Percentiles rank a stretch among this genome's conserved stretches.
phyloP scores from a whole-genome alignment of 1,140 invertebrate genomes.

The Ceratosolen fusciceps region DNA sequence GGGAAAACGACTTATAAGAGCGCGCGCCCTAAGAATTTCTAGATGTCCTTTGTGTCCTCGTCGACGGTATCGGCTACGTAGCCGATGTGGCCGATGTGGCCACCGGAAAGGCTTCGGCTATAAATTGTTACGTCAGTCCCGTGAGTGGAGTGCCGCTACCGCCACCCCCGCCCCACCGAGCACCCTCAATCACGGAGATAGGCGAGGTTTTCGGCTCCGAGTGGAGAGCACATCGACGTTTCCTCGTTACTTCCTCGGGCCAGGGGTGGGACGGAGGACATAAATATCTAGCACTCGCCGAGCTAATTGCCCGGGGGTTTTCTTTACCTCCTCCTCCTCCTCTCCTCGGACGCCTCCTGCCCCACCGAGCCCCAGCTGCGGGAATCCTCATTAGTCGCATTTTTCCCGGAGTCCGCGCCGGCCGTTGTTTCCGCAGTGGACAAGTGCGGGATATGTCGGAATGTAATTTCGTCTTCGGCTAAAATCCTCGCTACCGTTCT shows the following conservation, averaged over 20 bases:
- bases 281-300: slow-evolving; percentile 17
- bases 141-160: no score
- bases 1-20: not conserved
- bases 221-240: slow-evolving; percentile 15
- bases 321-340: not conserved
- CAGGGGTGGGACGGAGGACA: slow-evolving; percentile 9
- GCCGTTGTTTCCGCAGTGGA: slow-evolving; percentile 26
- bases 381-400: slow-evolving; percentile 48
- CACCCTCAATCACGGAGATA: not conserved
- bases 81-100: not conserved
- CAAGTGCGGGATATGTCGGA: slow-evolving; percentile 38
- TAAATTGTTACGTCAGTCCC: slow-evolving; percentile 31
- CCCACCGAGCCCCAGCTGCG: not conserved
- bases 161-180: not conserved
- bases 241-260: slow-evolving; percentile 1
- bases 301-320: slow-evolving; percentile 41
- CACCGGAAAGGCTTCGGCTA: slow-evolving; percentile 27
- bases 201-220: slow-evolving; percentile 32
- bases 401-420: slow-evolving; percentile 1
- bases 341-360: not conserved
- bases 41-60: slow-evolving; percentile 30
- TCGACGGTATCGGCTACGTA: no score
- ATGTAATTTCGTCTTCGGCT: slow-evolving; percentile 46
- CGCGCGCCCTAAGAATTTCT: slow-evolving; percentile 40
- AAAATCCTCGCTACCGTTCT: slow-evolving; percentile 21